These are phyloP conservation scores for Hypotaenidia philippensis DNA, from an alignment of 2,797 vertebrate genomes.

Conservation along the genomic window DNA sequence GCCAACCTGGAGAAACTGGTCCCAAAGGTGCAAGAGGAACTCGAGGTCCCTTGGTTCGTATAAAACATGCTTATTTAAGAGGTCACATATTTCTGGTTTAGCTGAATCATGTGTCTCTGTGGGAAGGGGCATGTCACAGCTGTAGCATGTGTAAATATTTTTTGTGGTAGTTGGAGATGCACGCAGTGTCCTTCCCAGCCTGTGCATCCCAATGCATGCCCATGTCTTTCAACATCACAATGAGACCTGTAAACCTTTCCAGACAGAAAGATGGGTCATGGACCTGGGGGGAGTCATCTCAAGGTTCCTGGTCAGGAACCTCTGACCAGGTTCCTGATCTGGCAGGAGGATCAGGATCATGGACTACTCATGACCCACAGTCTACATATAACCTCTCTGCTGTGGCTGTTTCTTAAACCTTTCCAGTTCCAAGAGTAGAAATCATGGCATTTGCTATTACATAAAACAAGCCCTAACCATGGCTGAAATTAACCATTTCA, in stretches of 20 bases:
- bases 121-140: neutral
- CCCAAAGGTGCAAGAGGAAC: constrained; percentile 94
- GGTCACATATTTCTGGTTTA: neutral
- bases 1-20: constrained; percentile 86
- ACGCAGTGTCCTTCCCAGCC: neutral
- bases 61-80: constrained; percentile 21
- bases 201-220: rapidly evolving
- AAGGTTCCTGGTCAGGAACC: too few species aligned
- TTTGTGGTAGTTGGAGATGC: neutral
- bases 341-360: neutral
- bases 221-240: neutral
- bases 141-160: neutral
- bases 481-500: neutral
- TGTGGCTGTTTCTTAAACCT: neutral
- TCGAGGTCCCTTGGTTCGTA: constrained; percentile 88
- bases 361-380: neutral
- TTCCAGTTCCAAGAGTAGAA: neutral
- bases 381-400: neutral
- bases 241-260: neutral
- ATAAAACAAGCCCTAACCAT: neutral
- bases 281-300: neutral
- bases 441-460: neutral
- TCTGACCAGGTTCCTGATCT: neutral
- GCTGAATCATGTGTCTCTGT: neutral
- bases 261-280: neutral